Base-by-base conservation (phyloP, 2,797 vertebrate genomes). In the Sus cebifrons region DNA sequence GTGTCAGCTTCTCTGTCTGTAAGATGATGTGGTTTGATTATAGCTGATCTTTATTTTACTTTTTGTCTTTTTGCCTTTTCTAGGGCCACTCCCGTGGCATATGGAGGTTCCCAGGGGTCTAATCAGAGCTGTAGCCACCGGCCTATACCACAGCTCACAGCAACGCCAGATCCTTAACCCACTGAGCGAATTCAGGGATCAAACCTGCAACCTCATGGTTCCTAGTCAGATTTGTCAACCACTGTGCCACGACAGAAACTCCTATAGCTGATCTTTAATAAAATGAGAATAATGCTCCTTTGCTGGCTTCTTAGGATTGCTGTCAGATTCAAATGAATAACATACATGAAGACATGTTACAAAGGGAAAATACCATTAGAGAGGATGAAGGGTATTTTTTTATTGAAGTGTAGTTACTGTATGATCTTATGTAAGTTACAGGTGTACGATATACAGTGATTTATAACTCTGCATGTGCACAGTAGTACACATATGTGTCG, bases 181-280 rank as follows among this genome's bases (percentile, higher is more conserved):
- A 36, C 36, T 36, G 36, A 36, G 36, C 36, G 36, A 36, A 36
- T 36, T 36, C 36, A 36, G 36, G 36, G 36, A 36, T 36, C 36
- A 4, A 36, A 36, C 36, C 36, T 36, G 36, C 36, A 36, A 36
- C 36, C 36, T 36, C 36, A 36, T 36, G 36, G 36, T 36, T 36
- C 36, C 36, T 36, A 36, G 36, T 36, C 36, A 36, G 36, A 36
- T 36, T 36, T 36, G 36, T 36, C 36, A 36, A 36, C 36, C 36
- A 36, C 36, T 36, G 36, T 36, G 36, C 36, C 36, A 36, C 3
- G 36, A 36, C 36, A 36, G 36, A 36, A 36, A 36, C 36, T 84
- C 85, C 79, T 68, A 89, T 36, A 81, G n/a, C n/a, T 21, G 44
- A 86, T 90, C 56, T 58, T 60, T 60, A 86, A 86, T 56, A 67